Evolutionary conservation across 2,113 vertebrate genomes (phyloP), one percentile per base, ranked within the genome.

Genomic region (Poicephalus meyeri): DNA sequence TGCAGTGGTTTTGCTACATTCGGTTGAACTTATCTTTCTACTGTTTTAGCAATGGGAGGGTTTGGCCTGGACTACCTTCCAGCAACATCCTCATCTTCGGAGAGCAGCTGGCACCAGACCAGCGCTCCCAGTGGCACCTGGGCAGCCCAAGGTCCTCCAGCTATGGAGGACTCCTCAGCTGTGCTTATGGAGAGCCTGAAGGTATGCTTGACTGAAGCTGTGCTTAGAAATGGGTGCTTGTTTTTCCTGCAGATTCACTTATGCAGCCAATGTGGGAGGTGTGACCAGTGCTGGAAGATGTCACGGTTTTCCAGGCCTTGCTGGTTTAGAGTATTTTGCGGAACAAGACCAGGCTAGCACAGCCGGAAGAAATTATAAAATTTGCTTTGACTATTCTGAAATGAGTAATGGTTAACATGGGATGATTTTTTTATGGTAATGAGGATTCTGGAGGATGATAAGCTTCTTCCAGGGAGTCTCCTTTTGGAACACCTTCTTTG

Each of bases 161-260:
- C 98, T 4, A 98, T 99, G 98, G 99, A 99, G 94, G 99, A 99
- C 80, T 99, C 99, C 14, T 99, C 99, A 74, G 98, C 98, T 26
- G 99, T 99, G 93, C 98, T 99, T 95, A 99, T 99, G 70, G 99
- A 99, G 97, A 99, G 99, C 96, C 98, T 99, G 83, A 99, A 99
- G 99, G 99, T 99, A 93, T 2, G 81, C 86, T 85, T 52, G 69
- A 7, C 44, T 55, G 72, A 23, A 60, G 14, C 50, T 20, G 14
- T 55, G 74, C 71, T 64, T 28, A 5, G 69, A 16, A 60, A 7
- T 0, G 1, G 77, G 20, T 52, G 26, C 56, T 0, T 18, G 52
- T 4, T 76, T 79, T 88, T 74, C 24, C 42, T 68, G 46, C 20
- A 28, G 53, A 26, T 76, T 44, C 9, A 11, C 37, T 74, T 63